Base-by-base conservation (phyloP, 2,888 invertebrate species). In the Autographa pulchrina region DNA sequence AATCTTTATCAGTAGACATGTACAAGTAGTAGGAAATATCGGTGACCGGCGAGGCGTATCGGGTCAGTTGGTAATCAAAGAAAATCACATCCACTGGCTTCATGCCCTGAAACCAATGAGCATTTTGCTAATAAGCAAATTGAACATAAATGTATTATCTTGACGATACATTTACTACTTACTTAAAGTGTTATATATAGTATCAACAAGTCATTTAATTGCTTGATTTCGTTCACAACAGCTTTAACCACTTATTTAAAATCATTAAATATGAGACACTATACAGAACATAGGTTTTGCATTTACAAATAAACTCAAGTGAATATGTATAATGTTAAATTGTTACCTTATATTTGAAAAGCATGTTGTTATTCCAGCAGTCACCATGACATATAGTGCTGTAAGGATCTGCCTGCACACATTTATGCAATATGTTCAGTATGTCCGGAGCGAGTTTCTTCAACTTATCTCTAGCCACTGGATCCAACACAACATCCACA, bases 301-400 rank as follows among this genome's bases (percentile, higher is more conserved):
- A 35, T 35, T 7, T 7, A 35, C 35, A 35, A 35, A 35, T 35
- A 35, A 32, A 6, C 6, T 32, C 3, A 32, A 32, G 32, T 32
- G 6, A 32, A 32, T 32, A n/a, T n/a, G n/a, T n/a, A n/a, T n/a
- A n/a, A n/a, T n/a, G 5, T 48, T 41, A 32, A 61, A 16, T 52
- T 38, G 77, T 86, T 84, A 93, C 94, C 88, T 87, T 83, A 80
- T 91, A 88, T 82, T 91, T 91, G 70, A 87, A 93, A 5, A 91
- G 18, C 59, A 91, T 86, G 70, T 94, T 94, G 78, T 92, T 93
- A 73, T 86, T 91, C 94, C 93, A 94, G 82, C 91, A 91, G 76
- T 94, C 93, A n/a, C 89, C 92, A 66, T 94, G 94, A 81, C 94
- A 93, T 81, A 94, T 87, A 52, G 85, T 82, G 65, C 90, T 89